phyloP scores from a whole-genome alignment of 2,113 vertebrate species.

The Capra hircus region DNA sequence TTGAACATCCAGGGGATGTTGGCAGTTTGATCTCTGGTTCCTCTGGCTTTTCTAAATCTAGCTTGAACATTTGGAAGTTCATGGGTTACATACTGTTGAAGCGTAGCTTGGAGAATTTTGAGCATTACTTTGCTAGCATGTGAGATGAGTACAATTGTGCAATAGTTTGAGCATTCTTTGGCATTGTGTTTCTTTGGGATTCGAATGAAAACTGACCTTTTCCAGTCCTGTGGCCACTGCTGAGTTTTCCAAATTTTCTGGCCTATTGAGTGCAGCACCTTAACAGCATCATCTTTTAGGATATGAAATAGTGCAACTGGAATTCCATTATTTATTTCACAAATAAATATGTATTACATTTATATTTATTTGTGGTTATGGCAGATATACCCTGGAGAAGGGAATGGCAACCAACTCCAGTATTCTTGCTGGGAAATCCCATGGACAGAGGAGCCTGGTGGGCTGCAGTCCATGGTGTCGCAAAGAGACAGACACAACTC shows the following conservation, averaged over 20 bases:
- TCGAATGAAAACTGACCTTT: not conserved
- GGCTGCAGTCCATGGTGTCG: fast-evolving
- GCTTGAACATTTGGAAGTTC: not conserved
- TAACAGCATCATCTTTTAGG: not conserved
- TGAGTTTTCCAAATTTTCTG: not conserved
- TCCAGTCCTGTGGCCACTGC: not conserved
- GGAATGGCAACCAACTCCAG: not conserved
- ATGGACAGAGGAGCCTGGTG: not conserved
- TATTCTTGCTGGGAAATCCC: not conserved
- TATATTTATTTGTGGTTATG: not conserved
- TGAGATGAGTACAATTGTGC: not conserved
- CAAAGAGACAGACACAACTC: not conserved
- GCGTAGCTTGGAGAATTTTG: not conserved
- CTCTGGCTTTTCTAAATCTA: not conserved
- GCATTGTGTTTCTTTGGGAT: not conserved
- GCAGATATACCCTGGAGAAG: not conserved
- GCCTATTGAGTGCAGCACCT: not conserved
- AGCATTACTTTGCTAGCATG: not conserved
- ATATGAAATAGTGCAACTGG: not conserved
- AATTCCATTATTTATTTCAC: not conserved
- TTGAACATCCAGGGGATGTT: not conserved
- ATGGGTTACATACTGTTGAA: fast-evolving
- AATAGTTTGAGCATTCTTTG: not conserved
- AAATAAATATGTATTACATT: not conserved
- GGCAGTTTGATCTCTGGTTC: not conserved